Evolutionary conservation across 2,888 invertebrate species (phyloP), one percentile per base, ranked within the genome.

Genomic region (Drosophila falleni): DNA sequence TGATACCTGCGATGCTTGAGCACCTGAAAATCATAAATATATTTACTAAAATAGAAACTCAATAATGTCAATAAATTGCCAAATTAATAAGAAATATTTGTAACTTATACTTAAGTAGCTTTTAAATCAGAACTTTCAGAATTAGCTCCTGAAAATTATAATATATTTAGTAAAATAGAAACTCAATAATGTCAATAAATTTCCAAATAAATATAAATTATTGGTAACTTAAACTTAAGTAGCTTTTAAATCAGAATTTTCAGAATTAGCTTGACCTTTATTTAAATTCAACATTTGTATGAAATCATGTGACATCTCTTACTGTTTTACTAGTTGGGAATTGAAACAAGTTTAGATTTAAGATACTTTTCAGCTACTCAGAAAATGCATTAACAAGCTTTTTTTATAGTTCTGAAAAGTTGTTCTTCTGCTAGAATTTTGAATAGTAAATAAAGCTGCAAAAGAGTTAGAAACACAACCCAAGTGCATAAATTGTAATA

Each of bases 401-500:
- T 62, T 71, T 63, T 51, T 62, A 71, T 63, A 49, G n/a, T 54
- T 39, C 63, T 54, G 11, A 19, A 42, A 42, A 46, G 41, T 55
- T 53, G 29, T 51, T 51, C 39, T 50, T 50, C 56, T 19, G 26
- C 31, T 23, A 47, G 49, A 58, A 54, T 73, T 49, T 49, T 10
- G 35, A 61, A 55, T 59, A 61, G 80, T 76, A 63, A 80, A 83
- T 83, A 86, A 86, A 63, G 70, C 53, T 65, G 46, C 35, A 71
- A 33, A 26, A 55, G 75, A 75, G 72, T 71, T 77, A 55, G 63
- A 50, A 62, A 51, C 72, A 58, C 56, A 56, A 63, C 31, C 67
- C 66, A 58, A 68, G 74, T 72, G 81, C 78, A 84, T 84, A 84
- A 87, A 84, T 84, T 81, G 73, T 77, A 69, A 76, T 74, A 62